These are phyloP conservation scores for Hippoglossus stenolepis DNA, from an alignment of 2,113 vertebrate genomes.

Conservation along the genomic window DNA sequence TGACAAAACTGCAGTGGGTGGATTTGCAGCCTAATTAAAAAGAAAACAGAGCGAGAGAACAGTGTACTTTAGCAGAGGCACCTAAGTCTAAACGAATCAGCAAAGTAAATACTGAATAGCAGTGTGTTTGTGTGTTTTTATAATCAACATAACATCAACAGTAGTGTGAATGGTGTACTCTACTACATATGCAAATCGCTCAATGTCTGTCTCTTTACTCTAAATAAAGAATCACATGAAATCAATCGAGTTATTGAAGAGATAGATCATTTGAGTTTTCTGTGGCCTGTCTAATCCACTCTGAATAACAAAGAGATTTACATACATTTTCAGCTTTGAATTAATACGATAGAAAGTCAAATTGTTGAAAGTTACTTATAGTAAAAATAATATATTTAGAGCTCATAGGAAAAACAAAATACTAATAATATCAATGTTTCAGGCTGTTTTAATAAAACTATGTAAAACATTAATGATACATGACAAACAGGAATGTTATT, in stretches of 20 bases:
- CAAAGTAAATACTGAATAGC: slow-evolving; percentile 1
- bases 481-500: background rate
- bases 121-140: background rate
- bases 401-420: background rate
- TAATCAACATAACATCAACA: background rate
- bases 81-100: slow-evolving; percentile 26
- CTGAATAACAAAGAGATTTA: background rate
- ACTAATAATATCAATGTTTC: too few species aligned
- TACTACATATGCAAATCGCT: background rate
- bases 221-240: background rate
- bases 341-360: too few species aligned
- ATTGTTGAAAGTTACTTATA: too few species aligned
- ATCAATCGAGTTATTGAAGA: background rate
- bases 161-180: background rate
- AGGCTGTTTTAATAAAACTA: background rate
- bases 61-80: background rate
- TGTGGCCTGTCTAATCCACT: background rate
- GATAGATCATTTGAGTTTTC: too few species aligned
- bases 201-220: background rate
- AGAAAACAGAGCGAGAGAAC: background rate
- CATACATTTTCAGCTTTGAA: background rate
- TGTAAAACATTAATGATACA: background rate
- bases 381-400: background rate
- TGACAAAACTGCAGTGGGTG: background rate
- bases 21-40: slow-evolving; percentile 5